Evolutionary conservation across 2,888 invertebrate genomes (phyloP).

Genomic region (Limnephilus auricula): DNA sequence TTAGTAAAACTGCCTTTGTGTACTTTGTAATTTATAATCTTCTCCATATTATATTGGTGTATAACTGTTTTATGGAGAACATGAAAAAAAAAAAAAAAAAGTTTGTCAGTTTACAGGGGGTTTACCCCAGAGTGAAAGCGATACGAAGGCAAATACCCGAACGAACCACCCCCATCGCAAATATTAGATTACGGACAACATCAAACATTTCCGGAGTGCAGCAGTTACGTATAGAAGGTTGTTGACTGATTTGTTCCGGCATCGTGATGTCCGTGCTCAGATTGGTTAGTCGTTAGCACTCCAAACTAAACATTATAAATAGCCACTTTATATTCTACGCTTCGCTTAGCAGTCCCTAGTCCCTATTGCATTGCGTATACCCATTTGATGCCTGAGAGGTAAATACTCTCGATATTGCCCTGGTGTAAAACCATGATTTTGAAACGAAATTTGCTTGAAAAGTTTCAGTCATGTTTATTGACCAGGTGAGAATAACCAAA

Average conservation of each 20-base stretch:
- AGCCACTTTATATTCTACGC: conserved; percentile 3
- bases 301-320: neutral
- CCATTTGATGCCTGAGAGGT: neutral
- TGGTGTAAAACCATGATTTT: neutral
- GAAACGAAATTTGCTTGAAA: neutral
- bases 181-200: conserved; percentile 7
- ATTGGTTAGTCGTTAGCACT: conserved; percentile 16
- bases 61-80: no score
- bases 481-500: no score
- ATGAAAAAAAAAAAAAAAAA: no score
- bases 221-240: neutral
- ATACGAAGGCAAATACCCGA: neutral
- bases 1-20: no score
- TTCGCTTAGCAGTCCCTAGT: neutral
- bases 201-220: conserved; percentile 8
- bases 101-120: neutral
- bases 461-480: no score
- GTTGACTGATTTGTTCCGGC: conserved; percentile 34
- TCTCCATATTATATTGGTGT: no score
- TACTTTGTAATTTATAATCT: no score
- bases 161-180: conserved; percentile 3
- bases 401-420: neutral
- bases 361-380: neutral
- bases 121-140: neutral
- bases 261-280: neutral